Evolutionary conservation across 1,140 invertebrate genomes (phyloP).

Genomic region (Phthorimaea operculella): DNA sequence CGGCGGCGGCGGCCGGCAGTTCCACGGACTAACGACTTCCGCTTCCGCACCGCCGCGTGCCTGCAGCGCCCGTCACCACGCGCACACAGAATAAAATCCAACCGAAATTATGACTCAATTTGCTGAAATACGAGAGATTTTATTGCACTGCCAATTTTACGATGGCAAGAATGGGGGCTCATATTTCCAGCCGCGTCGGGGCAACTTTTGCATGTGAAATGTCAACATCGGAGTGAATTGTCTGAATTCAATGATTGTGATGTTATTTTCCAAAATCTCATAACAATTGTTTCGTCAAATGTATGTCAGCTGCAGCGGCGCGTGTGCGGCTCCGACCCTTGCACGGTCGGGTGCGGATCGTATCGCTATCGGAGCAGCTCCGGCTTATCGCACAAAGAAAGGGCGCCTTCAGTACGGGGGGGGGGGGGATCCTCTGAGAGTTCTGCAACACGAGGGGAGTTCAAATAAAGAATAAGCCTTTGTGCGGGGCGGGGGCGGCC

Average conservation of each 20-base stretch:
- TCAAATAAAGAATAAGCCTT: neutral
- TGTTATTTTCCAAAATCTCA: too few relatives aligned
- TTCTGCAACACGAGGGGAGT: neutral
- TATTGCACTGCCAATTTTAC: constrained; percentile 15
- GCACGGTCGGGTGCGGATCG: neutral
- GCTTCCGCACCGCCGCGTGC: constrained; percentile 29
- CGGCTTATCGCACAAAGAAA: constrained; percentile 1
- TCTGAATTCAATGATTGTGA: too few relatives aligned
- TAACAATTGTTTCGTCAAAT: too few relatives aligned
- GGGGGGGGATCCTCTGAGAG: too few relatives aligned
- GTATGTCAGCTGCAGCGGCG: too few relatives aligned
- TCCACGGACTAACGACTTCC: constrained; percentile 34
- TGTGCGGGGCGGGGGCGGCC: neutral
- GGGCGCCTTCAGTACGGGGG: neutral
- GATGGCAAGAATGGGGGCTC: neutral
- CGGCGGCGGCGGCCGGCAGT: constrained; percentile 16
- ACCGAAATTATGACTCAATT: neutral
- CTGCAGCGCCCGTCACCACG: constrained; percentile 6
- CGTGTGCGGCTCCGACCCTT: too few relatives aligned
- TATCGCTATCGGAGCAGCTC: neutral
- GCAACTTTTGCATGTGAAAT: too few relatives aligned
- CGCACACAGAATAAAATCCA: too few relatives aligned
- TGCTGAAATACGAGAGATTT: constrained; percentile 18
- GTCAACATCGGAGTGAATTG: too few relatives aligned
- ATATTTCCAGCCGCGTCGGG: too few relatives aligned